Evolutionary conservation across 2,888 invertebrate species (phyloP).

Genomic region (Cephalotes varians): DNA sequence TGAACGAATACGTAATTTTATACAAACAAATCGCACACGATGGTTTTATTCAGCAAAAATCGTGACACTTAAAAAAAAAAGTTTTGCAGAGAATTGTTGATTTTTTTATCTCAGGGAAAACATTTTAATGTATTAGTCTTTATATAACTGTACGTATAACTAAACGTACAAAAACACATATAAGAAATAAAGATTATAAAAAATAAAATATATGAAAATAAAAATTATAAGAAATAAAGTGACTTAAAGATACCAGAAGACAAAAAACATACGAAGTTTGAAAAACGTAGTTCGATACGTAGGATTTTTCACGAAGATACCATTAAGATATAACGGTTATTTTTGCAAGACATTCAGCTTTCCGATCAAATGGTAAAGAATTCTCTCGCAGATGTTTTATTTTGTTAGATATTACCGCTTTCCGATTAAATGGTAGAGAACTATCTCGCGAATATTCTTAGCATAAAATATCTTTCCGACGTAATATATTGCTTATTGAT

Average conservation of each 20-base stretch:
- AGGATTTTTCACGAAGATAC: background rate
- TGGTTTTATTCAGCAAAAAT: background rate
- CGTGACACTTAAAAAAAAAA: background rate
- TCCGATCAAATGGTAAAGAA: background rate
- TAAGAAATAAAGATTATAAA: background rate
- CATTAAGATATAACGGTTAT: background rate
- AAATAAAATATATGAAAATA: no score
- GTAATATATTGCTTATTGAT: conserved; percentile 54
- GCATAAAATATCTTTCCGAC: background rate
- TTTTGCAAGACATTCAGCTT: background rate
- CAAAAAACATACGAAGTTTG: background rate
- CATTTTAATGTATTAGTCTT: background rate
- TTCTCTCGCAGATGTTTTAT: background rate
- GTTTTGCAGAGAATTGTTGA: background rate
- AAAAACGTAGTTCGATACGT: background rate
- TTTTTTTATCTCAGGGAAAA: background rate
- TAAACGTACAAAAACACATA: no score
- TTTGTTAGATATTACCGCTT: background rate
- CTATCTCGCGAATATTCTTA: background rate
- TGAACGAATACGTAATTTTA: background rate
- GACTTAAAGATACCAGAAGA: background rate
- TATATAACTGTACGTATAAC: no score
- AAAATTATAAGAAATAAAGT: background rate
- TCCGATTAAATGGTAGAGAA: background rate
- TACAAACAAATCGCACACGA: conserved; percentile 25